These are phyloP conservation scores for Anoplopoma fimbria DNA, from an alignment of 2,113 vertebrate species.

Conservation along the genomic window DNA sequence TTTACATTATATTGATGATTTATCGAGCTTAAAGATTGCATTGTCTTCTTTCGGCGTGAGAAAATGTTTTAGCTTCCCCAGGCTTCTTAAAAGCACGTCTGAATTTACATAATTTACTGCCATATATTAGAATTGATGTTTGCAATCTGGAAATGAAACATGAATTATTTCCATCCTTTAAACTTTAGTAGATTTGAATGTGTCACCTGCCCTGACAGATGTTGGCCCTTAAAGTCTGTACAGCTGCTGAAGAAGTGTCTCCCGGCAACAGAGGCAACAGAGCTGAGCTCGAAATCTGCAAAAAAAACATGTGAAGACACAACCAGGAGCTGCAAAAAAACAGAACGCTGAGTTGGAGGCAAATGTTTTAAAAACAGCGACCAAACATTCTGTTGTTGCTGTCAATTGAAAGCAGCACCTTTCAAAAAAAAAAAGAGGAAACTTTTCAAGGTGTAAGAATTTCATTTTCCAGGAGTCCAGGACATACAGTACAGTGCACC, in stretches of 20 bases:
- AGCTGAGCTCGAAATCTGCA: slow-evolving; percentile 12
- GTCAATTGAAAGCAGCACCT: slow-evolving; percentile 57
- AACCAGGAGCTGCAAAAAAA: slow-evolving; percentile 20
- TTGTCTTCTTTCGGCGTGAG: background rate
- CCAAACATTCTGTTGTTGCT: slow-evolving; percentile 48
- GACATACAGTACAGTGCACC: slow-evolving; percentile 30
- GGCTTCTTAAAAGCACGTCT: background rate
- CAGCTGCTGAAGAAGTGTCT: slow-evolving; percentile 25
- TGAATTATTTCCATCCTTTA: background rate
- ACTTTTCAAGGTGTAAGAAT: slow-evolving; percentile 47
- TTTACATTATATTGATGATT: slow-evolving; percentile 15
- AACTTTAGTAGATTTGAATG: slow-evolving; percentile 3
- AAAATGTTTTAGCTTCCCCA: background rate
- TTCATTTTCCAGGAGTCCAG: slow-evolving; percentile 48
- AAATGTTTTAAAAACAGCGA: slow-evolving; percentile 35
- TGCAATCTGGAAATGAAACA: background rate
- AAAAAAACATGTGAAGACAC: background rate
- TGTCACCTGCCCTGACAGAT: slow-evolving; percentile 42
- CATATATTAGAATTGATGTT: slow-evolving; percentile 2
- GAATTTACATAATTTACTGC: background rate
- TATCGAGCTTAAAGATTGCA: background rate
- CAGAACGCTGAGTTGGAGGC: slow-evolving; percentile 19
- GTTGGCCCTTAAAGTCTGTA: slow-evolving; percentile 10
- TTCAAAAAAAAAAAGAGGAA: slow-evolving; percentile 12
- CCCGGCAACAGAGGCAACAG: background rate